A percentile compares a stretch with the other conserved stretches of the same genome.
Conservation (phyloP, 1,140 invertebrate genomes). For the Drosophila micromelanica region DNA sequence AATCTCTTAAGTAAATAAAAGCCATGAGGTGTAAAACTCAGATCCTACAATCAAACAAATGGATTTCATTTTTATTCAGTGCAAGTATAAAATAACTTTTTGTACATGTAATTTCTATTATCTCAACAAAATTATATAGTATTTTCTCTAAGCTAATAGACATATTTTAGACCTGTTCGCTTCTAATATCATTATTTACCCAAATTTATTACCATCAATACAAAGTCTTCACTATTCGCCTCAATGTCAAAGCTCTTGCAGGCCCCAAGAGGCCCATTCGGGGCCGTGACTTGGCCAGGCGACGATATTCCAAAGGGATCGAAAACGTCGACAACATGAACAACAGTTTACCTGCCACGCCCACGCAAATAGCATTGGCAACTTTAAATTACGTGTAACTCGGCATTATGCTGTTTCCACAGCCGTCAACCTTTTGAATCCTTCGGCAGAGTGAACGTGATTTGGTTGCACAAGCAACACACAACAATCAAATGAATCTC, state of each 20-base stretch:
- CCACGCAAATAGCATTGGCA: slow-evolving; percentile 33
- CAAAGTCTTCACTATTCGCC: slow-evolving; percentile 16
- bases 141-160: too few species aligned
- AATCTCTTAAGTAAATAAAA: too few species aligned
- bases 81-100: too few species aligned
- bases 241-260: slow-evolving; percentile 15
- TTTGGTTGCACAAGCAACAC: slow-evolving; percentile 49
- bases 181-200: slow-evolving; percentile 10
- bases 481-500: slow-evolving; percentile 72
- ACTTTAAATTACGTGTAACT: slow-evolving; percentile 45
- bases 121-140: too few species aligned
- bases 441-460: slow-evolving; percentile 55
- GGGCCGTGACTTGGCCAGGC: slow-evolving; percentile 11
- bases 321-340: slow-evolving; percentile 19
- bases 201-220: slow-evolving; percentile 6
- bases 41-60: too few species aligned
- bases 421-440: slow-evolving; percentile 51
- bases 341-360: slow-evolving; percentile 32
- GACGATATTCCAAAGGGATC: slow-evolving; percentile 5
- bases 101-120: too few species aligned
- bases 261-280: slow-evolving; percentile 22
- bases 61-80: too few species aligned
- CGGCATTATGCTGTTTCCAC: slow-evolving; percentile 1
- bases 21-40: too few species aligned
- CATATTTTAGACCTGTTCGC: background rate